Evolutionary conservation across 2,888 invertebrate species (phyloP).

Genomic region (Magallana nippona): DNA sequence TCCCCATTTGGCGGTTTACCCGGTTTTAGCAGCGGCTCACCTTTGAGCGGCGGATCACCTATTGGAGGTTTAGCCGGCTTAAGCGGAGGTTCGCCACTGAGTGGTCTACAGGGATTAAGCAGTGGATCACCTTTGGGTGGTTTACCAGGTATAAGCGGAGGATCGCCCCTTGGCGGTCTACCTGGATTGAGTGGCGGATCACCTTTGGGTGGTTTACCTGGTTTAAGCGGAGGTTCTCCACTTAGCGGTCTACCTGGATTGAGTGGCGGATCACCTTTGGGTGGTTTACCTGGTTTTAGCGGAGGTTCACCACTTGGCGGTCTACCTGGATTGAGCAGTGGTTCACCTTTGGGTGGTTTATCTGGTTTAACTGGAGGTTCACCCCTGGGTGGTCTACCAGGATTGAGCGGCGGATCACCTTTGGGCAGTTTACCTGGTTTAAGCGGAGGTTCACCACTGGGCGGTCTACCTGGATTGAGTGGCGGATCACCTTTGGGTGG

Average conservation of each 20-base stretch:
- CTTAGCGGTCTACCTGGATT: neutral
- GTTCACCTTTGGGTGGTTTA: neutral
- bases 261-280: neutral
- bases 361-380: neutral
- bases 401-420: conserved; percentile 12
- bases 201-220: neutral
- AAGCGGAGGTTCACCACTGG: no score
- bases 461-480: neutral
- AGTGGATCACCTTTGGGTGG: neutral
- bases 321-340: neutral
- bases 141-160: neutral
- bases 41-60: conserved; percentile 1
- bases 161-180: neutral
- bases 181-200: neutral
- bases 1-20: neutral
- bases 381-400: neutral
- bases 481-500: neutral
- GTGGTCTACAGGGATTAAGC: neutral
- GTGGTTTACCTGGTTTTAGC: neutral
- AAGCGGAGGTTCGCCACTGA: neutral
- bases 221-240: neutral
- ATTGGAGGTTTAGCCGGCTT: neutral
- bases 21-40: neutral
- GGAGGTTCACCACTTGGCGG: neutral
- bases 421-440: neutral